Evolutionary conservation across 1,140 invertebrate species (phyloP), one percentile per base, ranked within the genome.

Genomic region (Lasioglossum baleicum): DNA sequence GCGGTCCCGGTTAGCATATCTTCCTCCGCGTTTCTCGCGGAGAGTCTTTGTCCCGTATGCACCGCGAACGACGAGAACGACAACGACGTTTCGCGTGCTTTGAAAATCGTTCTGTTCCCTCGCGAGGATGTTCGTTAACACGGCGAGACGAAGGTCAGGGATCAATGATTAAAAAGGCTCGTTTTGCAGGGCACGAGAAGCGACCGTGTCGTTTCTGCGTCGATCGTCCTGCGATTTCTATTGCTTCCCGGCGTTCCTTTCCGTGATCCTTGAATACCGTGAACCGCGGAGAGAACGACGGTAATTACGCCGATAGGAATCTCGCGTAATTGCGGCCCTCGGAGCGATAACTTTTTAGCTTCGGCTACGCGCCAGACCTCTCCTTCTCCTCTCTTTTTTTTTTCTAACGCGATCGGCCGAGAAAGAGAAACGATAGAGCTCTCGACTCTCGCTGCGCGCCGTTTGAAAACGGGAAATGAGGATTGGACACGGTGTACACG

Each of bases 71-170:
- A 76, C 78, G 75, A 72, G 58, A 63, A 61, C 72, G 42, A 64
- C 66, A 74, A 51, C n/a, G 26, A 26, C 26, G 65, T 67, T 48
- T 13, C 44, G 44, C 44, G 44, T 35, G 44, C 51, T 53, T 67
- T 72, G 40, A 70, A 72, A 75, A 48, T 67, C 64, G 63, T 48
- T 80, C 51, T 7, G 48, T 51, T 44, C 58, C 42, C 20, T 51
- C 56, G 53, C 74, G 60, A 58, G 44, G 48, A 73, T 67, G 48
- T 82, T 65, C 63, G 76, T 67, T 71, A 64, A 75, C 73, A 69
- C 56, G 79, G 56, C 74, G 74, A 85, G 75, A 85, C 80, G 80
- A 73, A 74, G 84, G 84, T 86, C 83, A 75, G 79, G 75, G 80
- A 86, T 86, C 84, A 83, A 53, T 48, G 80, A 82, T 81, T 77